phyloP scores from a whole-genome alignment of 2,888 invertebrate species.

The Pocota personata region DNA sequence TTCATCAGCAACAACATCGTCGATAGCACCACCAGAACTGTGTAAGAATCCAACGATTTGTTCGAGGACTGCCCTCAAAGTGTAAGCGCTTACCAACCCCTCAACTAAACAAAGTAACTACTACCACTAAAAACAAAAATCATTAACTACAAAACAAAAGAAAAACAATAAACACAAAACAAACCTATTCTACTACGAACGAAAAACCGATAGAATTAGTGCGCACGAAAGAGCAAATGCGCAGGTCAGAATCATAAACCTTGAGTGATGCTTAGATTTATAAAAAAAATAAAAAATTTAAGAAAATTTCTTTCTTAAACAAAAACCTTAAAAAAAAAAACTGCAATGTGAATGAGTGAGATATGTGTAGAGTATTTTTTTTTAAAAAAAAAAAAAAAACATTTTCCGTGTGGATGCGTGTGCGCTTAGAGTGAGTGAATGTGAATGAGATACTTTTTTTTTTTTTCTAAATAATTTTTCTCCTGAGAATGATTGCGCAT shows the following conservation, averaged over 20 bases:
- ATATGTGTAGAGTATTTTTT: constrained; percentile 46
- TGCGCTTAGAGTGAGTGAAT: constrained; percentile 14
- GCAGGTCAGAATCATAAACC: constrained; percentile 42
- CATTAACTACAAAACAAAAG: constrained; percentile 64
- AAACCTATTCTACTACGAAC: constrained; percentile 68
- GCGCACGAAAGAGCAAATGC: not conserved
- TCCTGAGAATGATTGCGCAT: constrained; percentile 55
- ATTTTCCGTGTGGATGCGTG: constrained; percentile 12
- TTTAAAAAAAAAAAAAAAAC: too few relatives aligned
- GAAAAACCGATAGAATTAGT: constrained; percentile 62
- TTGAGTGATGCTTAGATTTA: constrained; percentile 72
- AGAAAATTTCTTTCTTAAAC: constrained; percentile 4
- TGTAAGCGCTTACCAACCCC: constrained; percentile 71
- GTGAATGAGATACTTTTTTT: constrained; percentile 1
- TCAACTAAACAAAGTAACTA: constrained; percentile 62
- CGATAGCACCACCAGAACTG: constrained; percentile 62
- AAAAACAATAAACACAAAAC: constrained; percentile 59
- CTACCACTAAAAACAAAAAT: constrained; percentile 24
- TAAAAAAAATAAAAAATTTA: constrained; percentile 39
- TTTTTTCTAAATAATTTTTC: constrained; percentile 8
- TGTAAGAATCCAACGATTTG: constrained; percentile 76
- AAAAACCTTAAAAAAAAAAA: constrained; percentile 31
- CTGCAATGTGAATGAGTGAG: constrained; percentile 73
- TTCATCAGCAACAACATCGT: constrained; percentile 47
- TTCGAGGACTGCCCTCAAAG: constrained; percentile 76